phyloP scores from a whole-genome alignment of 2,888 invertebrate genomes.

The Myathropa florea region DNA sequence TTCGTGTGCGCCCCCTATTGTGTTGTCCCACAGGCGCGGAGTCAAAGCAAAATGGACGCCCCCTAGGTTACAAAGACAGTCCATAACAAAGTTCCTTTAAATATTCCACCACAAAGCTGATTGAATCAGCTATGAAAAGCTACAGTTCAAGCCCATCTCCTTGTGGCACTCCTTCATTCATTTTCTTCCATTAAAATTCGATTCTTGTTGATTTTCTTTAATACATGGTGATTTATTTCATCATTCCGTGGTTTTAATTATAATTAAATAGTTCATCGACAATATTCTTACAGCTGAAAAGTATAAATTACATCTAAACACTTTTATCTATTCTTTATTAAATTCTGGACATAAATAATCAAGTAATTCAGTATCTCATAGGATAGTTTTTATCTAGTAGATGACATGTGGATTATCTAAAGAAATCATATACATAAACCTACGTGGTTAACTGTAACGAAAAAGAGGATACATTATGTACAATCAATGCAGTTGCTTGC shows the following conservation, averaged over 20 bases:
- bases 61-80: too few relatives aligned
- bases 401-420: constrained; percentile 5
- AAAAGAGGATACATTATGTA: not conserved
- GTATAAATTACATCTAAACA: constrained; percentile 43
- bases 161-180: too few relatives aligned
- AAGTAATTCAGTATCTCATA: not conserved
- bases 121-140: too few relatives aligned
- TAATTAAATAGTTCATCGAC: constrained; percentile 25
- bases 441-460: not conserved
- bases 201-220: not conserved
- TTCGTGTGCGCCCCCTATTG: too few relatives aligned
- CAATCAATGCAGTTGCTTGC: not conserved
- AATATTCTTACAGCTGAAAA: constrained; percentile 38
- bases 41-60: too few relatives aligned
- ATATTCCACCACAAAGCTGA: too few relatives aligned
- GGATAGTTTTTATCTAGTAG: not conserved
- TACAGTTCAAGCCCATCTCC: too few relatives aligned
- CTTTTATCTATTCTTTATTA: constrained; percentile 13
- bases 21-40: too few relatives aligned
- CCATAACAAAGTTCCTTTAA: too few relatives aligned
- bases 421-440: not conserved
- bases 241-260: not conserved
- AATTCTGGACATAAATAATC: constrained; percentile 11
- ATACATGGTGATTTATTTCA: not conserved
- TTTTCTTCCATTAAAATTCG: too few relatives aligned